These are phyloP conservation scores for Lycodopsis pacificus DNA, from an alignment of 2,797 vertebrate genomes.

Conservation along the genomic window DNA sequence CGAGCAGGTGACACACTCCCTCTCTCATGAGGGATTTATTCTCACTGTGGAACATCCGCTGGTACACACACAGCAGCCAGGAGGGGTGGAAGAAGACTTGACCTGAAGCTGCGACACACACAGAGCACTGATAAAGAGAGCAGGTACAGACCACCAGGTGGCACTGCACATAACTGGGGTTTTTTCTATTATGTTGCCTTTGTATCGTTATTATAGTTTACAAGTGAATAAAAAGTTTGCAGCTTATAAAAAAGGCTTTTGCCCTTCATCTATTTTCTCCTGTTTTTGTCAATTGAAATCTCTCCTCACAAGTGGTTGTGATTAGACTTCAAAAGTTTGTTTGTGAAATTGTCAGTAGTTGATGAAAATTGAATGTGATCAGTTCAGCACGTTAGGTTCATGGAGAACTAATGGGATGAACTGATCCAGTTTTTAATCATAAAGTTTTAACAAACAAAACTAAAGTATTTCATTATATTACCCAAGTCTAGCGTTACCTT, in stretches of 20 bases:
- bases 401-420: not conserved
- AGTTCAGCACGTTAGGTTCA: not conserved
- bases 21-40: constrained; percentile 93
- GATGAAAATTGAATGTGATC: not conserved
- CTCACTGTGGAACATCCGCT: constrained; percentile 96
- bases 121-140: not conserved
- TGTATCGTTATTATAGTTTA: not conserved
- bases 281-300: not conserved
- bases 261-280: not conserved
- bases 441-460: not conserved
- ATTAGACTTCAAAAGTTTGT: not conserved
- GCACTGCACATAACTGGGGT: not conserved
- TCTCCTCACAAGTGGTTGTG: not conserved
- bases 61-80: constrained; percentile 94
- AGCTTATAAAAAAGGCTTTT: not conserved
- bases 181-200: not conserved
- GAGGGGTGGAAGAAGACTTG: constrained; percentile 88
- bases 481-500: constrained; percentile 80
- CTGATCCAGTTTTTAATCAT: not conserved
- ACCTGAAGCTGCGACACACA: constrained; percentile 62
- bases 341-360: not conserved
- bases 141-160: not conserved
- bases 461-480: not conserved
- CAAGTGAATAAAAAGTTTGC: not conserved
- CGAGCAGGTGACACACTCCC: constrained; percentile 91